phyloP scores from a whole-genome alignment of 2,113 vertebrate species.

The Athene cunicularia region DNA sequence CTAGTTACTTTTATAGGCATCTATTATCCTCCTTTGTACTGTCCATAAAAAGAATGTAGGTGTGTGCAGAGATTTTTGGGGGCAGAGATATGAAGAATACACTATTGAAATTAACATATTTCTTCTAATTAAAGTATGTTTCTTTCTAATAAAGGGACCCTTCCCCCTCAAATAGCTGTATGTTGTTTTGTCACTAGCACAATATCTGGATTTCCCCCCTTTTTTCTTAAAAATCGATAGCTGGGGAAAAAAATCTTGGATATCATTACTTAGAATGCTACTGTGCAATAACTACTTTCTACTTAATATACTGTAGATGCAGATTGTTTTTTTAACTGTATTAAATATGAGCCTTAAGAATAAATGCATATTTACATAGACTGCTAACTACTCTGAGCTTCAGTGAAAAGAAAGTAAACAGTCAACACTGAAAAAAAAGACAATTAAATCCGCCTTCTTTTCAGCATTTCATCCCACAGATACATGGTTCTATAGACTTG shows the following conservation, averaged over 20 bases:
- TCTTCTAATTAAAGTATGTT: constrained; percentile 73
- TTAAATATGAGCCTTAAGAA: constrained; percentile 32
- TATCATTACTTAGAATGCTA: neutral
- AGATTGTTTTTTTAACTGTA: neutral
- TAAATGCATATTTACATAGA: constrained; percentile 68
- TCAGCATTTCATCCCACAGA: neutral
- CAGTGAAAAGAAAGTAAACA: constrained; percentile 34
- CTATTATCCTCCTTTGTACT: constrained; percentile 82
- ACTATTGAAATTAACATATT: constrained; percentile 67
- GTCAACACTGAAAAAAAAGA: neutral
- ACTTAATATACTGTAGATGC: neutral
- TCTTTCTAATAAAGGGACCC: constrained; percentile 59
- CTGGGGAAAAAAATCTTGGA: neutral
- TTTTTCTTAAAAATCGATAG: neutral
- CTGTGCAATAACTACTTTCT: neutral
- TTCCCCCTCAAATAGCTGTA: neutral
- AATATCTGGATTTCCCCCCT: neutral
- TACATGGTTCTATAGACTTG: neutral
- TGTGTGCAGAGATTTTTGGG: constrained; percentile 59
- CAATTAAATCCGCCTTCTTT: constrained; percentile 8
- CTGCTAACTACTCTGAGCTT: constrained; percentile 46
- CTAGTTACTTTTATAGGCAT: constrained; percentile 84
- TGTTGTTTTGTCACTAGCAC: constrained; percentile 34
- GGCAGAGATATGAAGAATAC: constrained; percentile 43
- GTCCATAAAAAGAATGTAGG: constrained; percentile 71